Evolutionary conservation across 2,888 invertebrate species (phyloP), one percentile per base, ranked within the genome.

Genomic region (Maniola hyperantus): DNA sequence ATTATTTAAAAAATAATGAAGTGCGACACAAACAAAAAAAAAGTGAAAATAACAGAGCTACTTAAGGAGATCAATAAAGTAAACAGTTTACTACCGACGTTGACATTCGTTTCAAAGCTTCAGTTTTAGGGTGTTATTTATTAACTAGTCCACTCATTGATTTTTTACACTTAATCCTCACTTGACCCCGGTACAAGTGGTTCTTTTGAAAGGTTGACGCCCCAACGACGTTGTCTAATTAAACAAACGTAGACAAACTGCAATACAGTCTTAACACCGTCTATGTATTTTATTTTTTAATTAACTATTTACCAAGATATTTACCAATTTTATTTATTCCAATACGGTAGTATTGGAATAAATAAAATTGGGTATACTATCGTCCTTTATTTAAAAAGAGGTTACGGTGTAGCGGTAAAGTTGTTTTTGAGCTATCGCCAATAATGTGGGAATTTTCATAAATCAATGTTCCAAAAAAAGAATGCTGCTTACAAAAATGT

Each of bases 41-140:
- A 72, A 72, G 72, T 74, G 68, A 80, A 79, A 77, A 79, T 73
- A 80, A 77, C 78, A 68, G 73, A 70, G 78, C 76, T 81, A 83
- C 85, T 86, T 78, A 72, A 83, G 78, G 77, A 80, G 79, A 84
- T 83, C 87, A 87, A 91, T 92, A 92, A 92, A 92, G 76, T 83
- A 72, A 75, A 82, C 76, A 83, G 73, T 92, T 92, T 92, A 92
- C 84, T 85, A 83, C 87, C 80, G 78, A 73, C 71, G 76, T 74
- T 83, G 88, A 87, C 88, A 82, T 79, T 76, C 76, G 74, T 66
- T 72, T 68, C 70, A 69, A 74, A 68, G 73, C 77, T 83, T 72
- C 82, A 80, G 79, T 83, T 83, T 84, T 79, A 70, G 72, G 72
- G 74, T 71, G 73, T 88, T 83, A 88, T 88, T 90, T 89, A 91